Evolutionary conservation across 2,888 invertebrate genomes (phyloP), one percentile per base, ranked within the genome.

Genomic region (Drosophila barbarae): DNA sequence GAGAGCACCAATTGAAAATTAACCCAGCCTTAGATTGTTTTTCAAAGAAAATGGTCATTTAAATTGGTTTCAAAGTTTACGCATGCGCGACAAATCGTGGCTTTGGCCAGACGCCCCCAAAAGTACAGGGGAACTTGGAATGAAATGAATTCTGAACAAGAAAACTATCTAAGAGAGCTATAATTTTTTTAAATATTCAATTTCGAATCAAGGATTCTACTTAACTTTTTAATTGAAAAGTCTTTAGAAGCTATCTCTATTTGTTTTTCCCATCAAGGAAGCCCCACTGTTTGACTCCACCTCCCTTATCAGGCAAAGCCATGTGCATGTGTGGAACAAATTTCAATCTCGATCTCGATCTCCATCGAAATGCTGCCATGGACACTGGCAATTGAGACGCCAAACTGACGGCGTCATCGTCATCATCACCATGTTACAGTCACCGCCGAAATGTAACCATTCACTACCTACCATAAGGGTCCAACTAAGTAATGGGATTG

Each of bases 11-110:
- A 76, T 74, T 84, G 66, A 64, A 80, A 85, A 72, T 74, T 70
- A 80, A 61, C 72, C 71, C 77, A 69, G 83, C 74, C 80, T 82
- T 69, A 72, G 68, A 82, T 71, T 84, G 69, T 64, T 74, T 47
- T 30, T 32, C 46, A 21, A 74, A 59, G 67, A 70, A 69, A 72
- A 73, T 71, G 74, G 80, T 72, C 72, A 74, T 82, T 76, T 85
- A 70, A 79, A 76, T 82, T 73, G 84, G 74, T 69, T 52, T 10
- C 23, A 46, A 47, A 34, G 74, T 74, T 77, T 79, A 80, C 74
- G 80, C 82, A 73, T 80, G 72, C 81, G 66, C 74, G 58, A 49
- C 68, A 69, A 36, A 50, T 70, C 54, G 71, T 52, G 64, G 58
- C 38, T 52, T 13, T 35, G 51, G 41, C 38, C 46, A 32, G 18